These are phyloP conservation scores for Vicugna pacos DNA, from an alignment of 2,113 vertebrate genomes.

Conservation along the genomic window DNA sequence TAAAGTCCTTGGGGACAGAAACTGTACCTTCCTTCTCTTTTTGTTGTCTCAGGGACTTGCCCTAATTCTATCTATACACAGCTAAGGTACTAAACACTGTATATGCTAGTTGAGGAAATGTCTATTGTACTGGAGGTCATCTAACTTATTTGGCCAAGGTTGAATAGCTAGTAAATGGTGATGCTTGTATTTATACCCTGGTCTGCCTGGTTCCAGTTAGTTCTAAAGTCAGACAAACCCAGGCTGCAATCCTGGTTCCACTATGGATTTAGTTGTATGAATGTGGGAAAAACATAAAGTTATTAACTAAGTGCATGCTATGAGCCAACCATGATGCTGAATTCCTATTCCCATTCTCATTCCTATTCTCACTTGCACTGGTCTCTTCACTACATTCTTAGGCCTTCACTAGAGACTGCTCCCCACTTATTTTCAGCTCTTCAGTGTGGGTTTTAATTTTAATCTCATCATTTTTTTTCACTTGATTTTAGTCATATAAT, in stretches of 20 bases:
- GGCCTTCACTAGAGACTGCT: background rate
- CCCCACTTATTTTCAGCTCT: constrained; percentile 28
- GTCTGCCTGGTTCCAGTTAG: background rate
- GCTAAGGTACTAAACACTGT: background rate
- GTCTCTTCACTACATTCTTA: background rate
- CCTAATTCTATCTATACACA: background rate
- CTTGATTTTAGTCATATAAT: constrained; percentile 43
- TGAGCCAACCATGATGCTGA: background rate
- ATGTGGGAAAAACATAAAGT: background rate
- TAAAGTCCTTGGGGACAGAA: constrained; percentile 46
- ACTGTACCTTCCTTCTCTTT: background rate
- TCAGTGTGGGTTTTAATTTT: background rate
- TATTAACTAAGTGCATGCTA: background rate
- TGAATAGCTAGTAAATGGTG: background rate
- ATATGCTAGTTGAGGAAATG: background rate
- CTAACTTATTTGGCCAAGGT: background rate
- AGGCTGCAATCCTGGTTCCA: background rate
- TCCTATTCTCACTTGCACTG: background rate
- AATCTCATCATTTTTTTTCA: background rate
- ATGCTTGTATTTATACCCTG: background rate
- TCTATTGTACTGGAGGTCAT: background rate
- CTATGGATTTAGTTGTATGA: background rate
- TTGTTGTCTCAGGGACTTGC: background rate
- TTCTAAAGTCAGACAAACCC: background rate
- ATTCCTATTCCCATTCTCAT: background rate